Evolutionary conservation across 2,113 vertebrate species (phyloP), one percentile per base, ranked within the genome.

Genomic region (Atractosteus spatula): DNA sequence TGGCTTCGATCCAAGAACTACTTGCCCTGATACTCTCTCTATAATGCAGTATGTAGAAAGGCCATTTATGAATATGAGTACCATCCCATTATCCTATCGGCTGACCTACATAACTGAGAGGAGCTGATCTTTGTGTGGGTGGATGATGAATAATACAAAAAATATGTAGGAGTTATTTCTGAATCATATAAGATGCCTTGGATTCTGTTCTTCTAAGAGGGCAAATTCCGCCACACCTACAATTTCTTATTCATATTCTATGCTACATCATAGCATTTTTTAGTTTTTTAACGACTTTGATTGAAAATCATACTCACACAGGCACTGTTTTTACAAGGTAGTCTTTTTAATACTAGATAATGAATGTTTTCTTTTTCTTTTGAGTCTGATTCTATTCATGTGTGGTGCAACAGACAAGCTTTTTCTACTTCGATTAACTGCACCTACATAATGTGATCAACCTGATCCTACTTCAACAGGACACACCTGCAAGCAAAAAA

Each of bases 81-180:
- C 82, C 85, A 84, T 81, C 82, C 84, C 83, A 86, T 89, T 83
- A 84, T 82, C 81, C 81, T 83, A 79, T 83, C 81, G 79, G 81
- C 82, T 89, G 86, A 91, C 88, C 89, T 86, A 89, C 82, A 89
- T 91, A 87, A 84, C 82, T 79, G 81, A 87, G 81, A 76, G 56
- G 78, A 87, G 83, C 82, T 88, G 84, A 91, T 90, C 84, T 89
- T 79, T 64, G 77, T 81, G 88, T 88, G 86, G 87, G 86, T 75
- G 83, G 85, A 79, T 77, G 77, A 81, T 91, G 87, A 89, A 88
- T 90, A 89, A 88, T 89, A 83, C 85, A 87, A 81, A 76, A 79
- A 87, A 87, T 86, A 68, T 86, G 85, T 87, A 85, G 83, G 84
- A 83, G 85, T 85, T 87, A 85, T 88, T 86, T 84, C 84, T 89